Percentiles rank a stretch among this genome's conserved stretches.
Evolutionary conservation across 2,888 invertebrate species (phyloP).

Genomic region (Pollenia labialis): DNA sequence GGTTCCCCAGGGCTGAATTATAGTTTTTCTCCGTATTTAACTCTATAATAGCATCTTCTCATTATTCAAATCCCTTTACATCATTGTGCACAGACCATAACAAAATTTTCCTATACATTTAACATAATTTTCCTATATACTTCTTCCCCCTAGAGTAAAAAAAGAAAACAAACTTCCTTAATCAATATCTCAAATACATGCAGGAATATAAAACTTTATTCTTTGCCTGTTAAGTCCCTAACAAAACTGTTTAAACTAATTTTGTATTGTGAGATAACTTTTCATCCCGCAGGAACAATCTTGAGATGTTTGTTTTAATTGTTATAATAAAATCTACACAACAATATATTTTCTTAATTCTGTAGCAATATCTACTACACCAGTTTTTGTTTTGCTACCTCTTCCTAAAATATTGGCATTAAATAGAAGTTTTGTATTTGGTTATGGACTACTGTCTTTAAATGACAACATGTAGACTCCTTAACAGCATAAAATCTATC

Average conservation of each 20-base stretch:
- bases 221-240: neutral
- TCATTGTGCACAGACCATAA: neutral
- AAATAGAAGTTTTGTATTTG: constrained; percentile 17
- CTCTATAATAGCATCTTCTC: too few species aligned
- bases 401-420: neutral
- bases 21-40: neutral
- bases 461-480: constrained; percentile 27
- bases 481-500: neutral
- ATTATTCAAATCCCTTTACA: neutral
- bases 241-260: constrained; percentile 11
- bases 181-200: constrained; percentile 27
- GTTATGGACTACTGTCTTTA: neutral
- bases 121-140: constrained; percentile 18
- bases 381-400: too few species aligned
- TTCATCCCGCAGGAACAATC: neutral
- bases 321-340: neutral
- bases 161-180: neutral
- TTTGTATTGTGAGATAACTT: neutral
- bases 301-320: constrained; percentile 9
- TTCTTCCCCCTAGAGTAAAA: neutral
- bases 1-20: too few species aligned
- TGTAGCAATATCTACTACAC: neutral
- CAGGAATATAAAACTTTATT: constrained; percentile 32
- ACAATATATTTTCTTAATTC: neutral
- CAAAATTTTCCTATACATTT: constrained; percentile 6